A percentile compares a stretch with the other conserved stretches of the same genome.
These are phyloP conservation scores for Gryllus bimaculatus DNA, from an alignment of 1,140 invertebrate species.

Conservation along the genomic window DNA sequence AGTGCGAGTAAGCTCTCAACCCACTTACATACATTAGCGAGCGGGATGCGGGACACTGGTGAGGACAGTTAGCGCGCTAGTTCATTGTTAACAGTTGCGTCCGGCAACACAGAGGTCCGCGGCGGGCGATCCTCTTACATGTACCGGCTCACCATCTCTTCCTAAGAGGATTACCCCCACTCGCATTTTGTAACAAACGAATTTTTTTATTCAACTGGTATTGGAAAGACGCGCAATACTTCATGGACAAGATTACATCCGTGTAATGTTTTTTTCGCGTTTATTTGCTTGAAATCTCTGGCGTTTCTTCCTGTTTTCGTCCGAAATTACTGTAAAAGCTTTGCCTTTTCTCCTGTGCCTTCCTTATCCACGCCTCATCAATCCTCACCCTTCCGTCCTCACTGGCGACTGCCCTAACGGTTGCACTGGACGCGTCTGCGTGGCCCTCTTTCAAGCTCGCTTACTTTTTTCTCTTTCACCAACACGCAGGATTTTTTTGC, in stretches of 20 bases:
- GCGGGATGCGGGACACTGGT: background rate
- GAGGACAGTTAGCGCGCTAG: too few relatives aligned
- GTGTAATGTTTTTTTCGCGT: background rate
- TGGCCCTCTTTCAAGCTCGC: background rate
- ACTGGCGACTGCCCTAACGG: background rate
- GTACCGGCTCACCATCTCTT: too few relatives aligned
- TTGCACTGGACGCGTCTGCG: background rate
- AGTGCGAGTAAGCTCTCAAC: background rate
- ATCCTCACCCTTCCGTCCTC: background rate
- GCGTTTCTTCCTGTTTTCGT: background rate
- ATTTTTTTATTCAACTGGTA: too few relatives aligned
- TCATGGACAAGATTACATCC: background rate
- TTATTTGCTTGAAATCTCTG: background rate
- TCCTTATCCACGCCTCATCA: background rate
- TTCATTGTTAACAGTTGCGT: too few relatives aligned
- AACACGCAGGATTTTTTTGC: background rate
- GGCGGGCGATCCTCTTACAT: too few relatives aligned
- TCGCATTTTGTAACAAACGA: too few relatives aligned
- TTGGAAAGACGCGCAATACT: background rate
- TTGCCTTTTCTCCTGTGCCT: background rate
- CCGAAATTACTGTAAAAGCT: background rate
- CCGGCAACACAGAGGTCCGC: too few relatives aligned
- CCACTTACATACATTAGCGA: background rate
- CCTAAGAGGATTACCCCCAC: too few relatives aligned
- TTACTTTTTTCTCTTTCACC: background rate